phyloP scores from a whole-genome alignment of 2,888 invertebrate species.

The Clusia tigrina region DNA sequence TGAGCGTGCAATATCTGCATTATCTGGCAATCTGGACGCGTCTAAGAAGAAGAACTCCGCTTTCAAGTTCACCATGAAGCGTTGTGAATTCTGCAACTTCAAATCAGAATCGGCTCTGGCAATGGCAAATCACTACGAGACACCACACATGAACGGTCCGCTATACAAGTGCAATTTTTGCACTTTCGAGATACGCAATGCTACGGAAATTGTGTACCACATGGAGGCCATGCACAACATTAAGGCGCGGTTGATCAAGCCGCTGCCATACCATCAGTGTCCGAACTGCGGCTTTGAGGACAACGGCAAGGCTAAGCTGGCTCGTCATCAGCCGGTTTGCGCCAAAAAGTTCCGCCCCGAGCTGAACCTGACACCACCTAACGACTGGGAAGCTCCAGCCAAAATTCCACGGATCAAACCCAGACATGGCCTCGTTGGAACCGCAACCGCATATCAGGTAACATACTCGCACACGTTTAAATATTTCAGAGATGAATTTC shows the following conservation, averaged over 20 bases:
- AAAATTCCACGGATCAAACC: slow-evolving; percentile 78
- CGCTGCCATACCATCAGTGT: slow-evolving; percentile 89
- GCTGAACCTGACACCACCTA: slow-evolving; percentile 83
- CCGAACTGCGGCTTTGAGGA: slow-evolving; percentile 94
- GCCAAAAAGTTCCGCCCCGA: slow-evolving; percentile 89
- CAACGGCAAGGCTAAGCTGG: slow-evolving; percentile 89
- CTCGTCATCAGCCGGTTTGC: slow-evolving; percentile 86
- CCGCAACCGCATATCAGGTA: slow-evolving; percentile 65
- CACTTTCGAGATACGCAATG: slow-evolving; percentile 80
- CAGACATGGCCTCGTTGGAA: slow-evolving; percentile 63
- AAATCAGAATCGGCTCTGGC: slow-evolving; percentile 85
- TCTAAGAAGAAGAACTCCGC: slow-evolving; percentile 87
- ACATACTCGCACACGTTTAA: not conserved
- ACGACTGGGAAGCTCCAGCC: slow-evolving; percentile 93
- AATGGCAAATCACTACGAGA: slow-evolving; percentile 87
- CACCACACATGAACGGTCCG: slow-evolving; percentile 89
- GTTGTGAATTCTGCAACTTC: slow-evolving; percentile 89
- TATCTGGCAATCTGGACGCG: slow-evolving; percentile 84
- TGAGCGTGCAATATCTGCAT: slow-evolving; percentile 80
- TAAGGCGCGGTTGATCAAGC: slow-evolving; percentile 82
- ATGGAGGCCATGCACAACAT: slow-evolving; percentile 91
- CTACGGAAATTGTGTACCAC: slow-evolving; percentile 88
- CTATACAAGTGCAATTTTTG: slow-evolving; percentile 88
- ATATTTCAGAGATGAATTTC: not conserved
- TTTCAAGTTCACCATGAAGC: slow-evolving; percentile 77